Conservation (phyloP, 2,888 invertebrate species). For the Andricus quercusramuli region DNA sequence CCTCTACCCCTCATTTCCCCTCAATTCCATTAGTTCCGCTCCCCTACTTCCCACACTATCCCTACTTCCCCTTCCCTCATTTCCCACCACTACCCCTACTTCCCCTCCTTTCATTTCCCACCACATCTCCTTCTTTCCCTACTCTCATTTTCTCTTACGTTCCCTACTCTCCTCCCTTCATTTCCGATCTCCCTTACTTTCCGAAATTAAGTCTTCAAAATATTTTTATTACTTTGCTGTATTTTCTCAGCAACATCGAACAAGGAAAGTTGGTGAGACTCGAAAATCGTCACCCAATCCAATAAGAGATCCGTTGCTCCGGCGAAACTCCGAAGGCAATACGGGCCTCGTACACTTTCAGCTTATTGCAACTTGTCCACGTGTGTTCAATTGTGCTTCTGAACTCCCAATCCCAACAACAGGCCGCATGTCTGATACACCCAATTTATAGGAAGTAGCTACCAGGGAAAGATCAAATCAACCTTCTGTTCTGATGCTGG, state of each 20-base stretch:
- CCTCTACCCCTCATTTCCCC: no score
- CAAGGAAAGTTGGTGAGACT: conserved; percentile 86
- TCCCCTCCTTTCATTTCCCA: no score
- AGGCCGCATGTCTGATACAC: conserved; percentile 61
- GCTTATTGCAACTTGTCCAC: conserved; percentile 83
- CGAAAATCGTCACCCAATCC: conserved; percentile 87
- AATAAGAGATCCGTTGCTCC: conserved; percentile 83
- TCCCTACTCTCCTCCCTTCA: no score
- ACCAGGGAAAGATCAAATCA: conserved; percentile 76
- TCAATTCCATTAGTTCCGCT: no score
- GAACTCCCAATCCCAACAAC: conserved; percentile 47
- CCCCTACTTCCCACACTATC: no score
- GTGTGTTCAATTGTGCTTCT: conserved; percentile 48
- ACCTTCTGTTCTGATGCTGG: conserved; percentile 73
- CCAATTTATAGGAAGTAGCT: conserved; percentile 67
- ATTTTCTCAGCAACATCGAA: conserved; percentile 78
- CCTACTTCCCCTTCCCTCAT: no score
- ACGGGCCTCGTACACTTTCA: conserved; percentile 85
- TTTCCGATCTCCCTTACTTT: no score
- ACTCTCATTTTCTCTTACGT: no score
- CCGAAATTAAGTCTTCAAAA: no score
- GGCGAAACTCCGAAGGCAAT: conserved; percentile 85
- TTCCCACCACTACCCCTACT: no score
- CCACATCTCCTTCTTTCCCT: no score
- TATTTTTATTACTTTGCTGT: not conserved